Base-by-base conservation (phyloP, 2,113 vertebrate genomes). In the Epinephelus fuscoguttatus region DNA sequence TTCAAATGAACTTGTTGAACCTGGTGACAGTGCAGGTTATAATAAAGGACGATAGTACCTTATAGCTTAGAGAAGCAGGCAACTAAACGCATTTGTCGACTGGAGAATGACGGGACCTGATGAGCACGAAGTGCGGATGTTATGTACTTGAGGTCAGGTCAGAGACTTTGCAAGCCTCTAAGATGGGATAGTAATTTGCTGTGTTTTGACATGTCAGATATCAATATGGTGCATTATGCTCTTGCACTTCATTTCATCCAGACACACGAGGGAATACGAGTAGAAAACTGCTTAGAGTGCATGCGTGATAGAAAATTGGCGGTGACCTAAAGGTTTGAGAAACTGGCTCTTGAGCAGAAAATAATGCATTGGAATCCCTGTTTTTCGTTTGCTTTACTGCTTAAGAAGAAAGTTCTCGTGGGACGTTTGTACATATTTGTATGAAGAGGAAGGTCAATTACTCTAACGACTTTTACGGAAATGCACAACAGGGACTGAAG, bases 191-290 rank as follows among this genome's bases (percentile, higher is more conserved):
- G 69, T 84, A 84, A 86, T 84, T 76, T 85, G 71, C 88, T 70
- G 45, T 64, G 85, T 79, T 93, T 86, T 83, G 90, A 86, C 90
- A 88, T 82, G 79, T 81, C 59, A 47, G 76, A 88, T 87, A 79
- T 90, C 85, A 80, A 91, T 89, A 84, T 53, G 72, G 76, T 83
- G 90, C 91, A 91, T 91, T 92, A 91, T 68, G 68, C 85, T 76
- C 55, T 33, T 84, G 72, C 78, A 78, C 87, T 86, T 91, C 59
- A 90, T 90, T 91, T 89, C 66, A 81, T 80, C 70, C 72, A 4
- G 42, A 75, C 66, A 47, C 89, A 72, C 73, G 0, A 10, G 88
- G 76, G 89, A 74, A 55, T 49, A 45, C n/a, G 17, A 76, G 60
- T 0, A 77, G 75, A 84, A 80, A 83, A 74, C 18, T 83, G 88